Evolutionary conservation across 1,140 invertebrate genomes (phyloP).

Genomic region (Wiebesia pumilae): DNA sequence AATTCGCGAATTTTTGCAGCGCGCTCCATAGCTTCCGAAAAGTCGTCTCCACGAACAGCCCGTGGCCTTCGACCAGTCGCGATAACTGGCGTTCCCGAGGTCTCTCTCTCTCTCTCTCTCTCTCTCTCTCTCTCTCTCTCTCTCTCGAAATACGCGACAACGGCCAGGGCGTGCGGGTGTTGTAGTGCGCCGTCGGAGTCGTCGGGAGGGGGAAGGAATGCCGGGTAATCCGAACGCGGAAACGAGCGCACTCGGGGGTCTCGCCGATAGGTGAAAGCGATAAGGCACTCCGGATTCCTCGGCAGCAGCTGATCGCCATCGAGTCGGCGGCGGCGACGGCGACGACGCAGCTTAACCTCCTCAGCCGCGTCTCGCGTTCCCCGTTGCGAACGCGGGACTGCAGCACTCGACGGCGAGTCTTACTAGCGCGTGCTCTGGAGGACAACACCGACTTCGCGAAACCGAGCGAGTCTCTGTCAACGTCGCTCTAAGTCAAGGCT

Average conservation of each 20-base stretch:
- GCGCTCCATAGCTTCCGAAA: too few relatives aligned
- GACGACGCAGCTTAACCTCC: neutral
- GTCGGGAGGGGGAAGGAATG: neutral
- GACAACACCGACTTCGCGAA: too few relatives aligned
- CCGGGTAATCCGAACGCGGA: conserved; percentile 21
- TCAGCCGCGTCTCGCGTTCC: neutral
- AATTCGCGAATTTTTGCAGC: neutral
- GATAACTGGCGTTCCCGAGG: too few relatives aligned
- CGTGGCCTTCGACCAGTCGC: too few relatives aligned
- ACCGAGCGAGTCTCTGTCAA: too few relatives aligned
- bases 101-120: too few relatives aligned
- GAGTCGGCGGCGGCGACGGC: neutral
- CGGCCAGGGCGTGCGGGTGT: neutral
- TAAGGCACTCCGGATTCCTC: conserved; percentile 16
- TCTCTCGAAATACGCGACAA: too few relatives aligned
- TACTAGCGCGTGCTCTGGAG: too few relatives aligned
- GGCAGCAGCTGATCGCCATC: conserved; percentile 19
- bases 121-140: too few relatives aligned
- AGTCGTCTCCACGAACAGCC: neutral
- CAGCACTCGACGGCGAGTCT: too few relatives aligned
- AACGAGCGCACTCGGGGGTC: neutral
- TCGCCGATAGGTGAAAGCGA: conserved; percentile 41
- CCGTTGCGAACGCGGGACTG: too few relatives aligned
- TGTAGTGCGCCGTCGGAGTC: fast-evolving
- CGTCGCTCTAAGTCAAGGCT: too few relatives aligned